Conservation (phyloP, 2,888 invertebrate genomes). For the Timandra comae region DNA sequence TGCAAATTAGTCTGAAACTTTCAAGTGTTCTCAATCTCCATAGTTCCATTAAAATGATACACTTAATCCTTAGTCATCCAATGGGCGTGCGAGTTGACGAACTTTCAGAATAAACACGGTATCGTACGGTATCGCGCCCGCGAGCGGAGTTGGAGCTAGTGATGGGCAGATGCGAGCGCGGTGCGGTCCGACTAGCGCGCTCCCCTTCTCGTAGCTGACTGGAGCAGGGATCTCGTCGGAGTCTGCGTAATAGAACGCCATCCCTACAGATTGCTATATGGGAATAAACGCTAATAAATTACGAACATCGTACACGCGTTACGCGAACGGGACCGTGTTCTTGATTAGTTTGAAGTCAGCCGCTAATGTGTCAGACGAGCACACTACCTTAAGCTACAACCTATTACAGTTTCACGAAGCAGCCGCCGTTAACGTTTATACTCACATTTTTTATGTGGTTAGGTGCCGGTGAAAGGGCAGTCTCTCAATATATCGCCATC, state of each 20-base stretch:
- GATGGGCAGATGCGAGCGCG: slow-evolving; percentile 24
- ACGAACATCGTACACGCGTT: slow-evolving; percentile 69
- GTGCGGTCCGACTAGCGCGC: slow-evolving; percentile 50
- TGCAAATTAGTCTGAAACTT: slow-evolving; percentile 32
- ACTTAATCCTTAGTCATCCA: slow-evolving; percentile 39
- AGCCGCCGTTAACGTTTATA: slow-evolving; percentile 16
- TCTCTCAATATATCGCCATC: slow-evolving; percentile 22
- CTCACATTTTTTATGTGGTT: slow-evolving; percentile 19
- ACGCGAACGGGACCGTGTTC: slow-evolving; percentile 60
- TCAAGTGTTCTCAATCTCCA: slow-evolving; percentile 49
- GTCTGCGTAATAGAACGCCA: slow-evolving; percentile 74
- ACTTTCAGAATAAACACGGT: slow-evolving; percentile 41
- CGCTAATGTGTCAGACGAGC: slow-evolving; percentile 60
- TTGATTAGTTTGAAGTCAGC: slow-evolving; percentile 73
- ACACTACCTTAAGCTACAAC: slow-evolving; percentile 21
- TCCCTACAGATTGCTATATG: slow-evolving; percentile 74
- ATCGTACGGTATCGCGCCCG: slow-evolving; percentile 31
- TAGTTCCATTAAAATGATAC: slow-evolving; percentile 37
- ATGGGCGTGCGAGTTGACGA: slow-evolving; percentile 34
- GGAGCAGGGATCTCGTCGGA: slow-evolving; percentile 69
- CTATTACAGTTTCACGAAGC: slow-evolving; percentile 11
- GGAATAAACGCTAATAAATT: slow-evolving; percentile 76
- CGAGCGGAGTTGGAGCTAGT: slow-evolving; percentile 35
- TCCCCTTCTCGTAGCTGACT: slow-evolving; percentile 62
- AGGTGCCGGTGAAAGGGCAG: slow-evolving; percentile 19